phyloP scores from a whole-genome alignment of 1,140 invertebrate species.

The Nasonia giraulti region DNA sequence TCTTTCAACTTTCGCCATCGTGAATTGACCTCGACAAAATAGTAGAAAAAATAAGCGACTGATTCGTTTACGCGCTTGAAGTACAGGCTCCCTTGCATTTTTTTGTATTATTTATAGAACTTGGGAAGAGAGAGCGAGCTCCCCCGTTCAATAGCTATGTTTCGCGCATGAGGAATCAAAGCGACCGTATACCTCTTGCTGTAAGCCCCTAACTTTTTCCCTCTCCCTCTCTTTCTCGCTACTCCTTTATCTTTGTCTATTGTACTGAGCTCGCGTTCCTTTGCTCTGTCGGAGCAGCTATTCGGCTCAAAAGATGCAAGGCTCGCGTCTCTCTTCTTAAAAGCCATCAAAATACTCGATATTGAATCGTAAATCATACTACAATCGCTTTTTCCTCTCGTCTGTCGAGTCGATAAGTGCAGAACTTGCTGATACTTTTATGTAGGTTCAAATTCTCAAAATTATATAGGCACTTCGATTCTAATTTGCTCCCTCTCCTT shows the following conservation, averaged over 20 bases:
- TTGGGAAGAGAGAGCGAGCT: background rate
- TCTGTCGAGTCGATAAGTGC: background rate
- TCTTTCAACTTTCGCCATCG: no score
- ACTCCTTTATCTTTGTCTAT: background rate
- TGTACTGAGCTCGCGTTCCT: background rate
- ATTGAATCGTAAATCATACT: background rate
- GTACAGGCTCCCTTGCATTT: constrained; percentile 5
- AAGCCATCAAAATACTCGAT: constrained; percentile 8
- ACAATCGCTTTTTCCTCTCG: background rate
- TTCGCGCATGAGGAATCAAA: constrained; percentile 55
- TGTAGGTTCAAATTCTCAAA: no score
- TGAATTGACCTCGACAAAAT: no score
- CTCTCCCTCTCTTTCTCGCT: constrained; percentile 1
- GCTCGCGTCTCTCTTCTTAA: background rate
- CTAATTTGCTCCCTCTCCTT: background rate
- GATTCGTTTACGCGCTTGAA: constrained; percentile 17
- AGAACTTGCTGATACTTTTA: background rate
- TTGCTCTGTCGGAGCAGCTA: background rate
- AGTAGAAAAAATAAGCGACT: background rate
- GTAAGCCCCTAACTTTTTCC: constrained; percentile 4
- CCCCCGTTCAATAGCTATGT: constrained; percentile 54
- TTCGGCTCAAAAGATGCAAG: constrained; percentile 6
- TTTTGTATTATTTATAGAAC: constrained; percentile 41
- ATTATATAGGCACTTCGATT: no score
- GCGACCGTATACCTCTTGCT: constrained; percentile 18